Percentiles rank a stretch among this genome's conserved stretches.
Evolutionary conservation across 2,888 invertebrate genomes (phyloP).

Genomic region (Silvanus unidentatus): DNA sequence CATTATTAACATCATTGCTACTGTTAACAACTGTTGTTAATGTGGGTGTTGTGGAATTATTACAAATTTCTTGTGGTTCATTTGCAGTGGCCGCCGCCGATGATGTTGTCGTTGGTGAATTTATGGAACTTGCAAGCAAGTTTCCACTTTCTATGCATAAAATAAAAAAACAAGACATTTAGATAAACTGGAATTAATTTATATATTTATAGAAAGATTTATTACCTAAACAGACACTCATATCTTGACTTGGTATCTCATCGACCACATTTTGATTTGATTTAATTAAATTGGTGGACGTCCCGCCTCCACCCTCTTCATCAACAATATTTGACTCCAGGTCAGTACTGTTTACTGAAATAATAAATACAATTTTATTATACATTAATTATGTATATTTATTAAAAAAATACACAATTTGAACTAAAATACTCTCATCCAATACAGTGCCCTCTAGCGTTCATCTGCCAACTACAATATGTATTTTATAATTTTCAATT

Average conservation of each 20-base stretch:
- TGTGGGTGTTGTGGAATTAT: no score
- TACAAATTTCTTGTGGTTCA: no score
- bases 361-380: not conserved
- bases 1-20: no score
- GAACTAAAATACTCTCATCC: no score
- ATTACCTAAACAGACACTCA: slow-evolving; percentile 43
- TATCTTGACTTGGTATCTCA: slow-evolving; percentile 28
- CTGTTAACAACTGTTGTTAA: no score
- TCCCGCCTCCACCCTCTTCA: slow-evolving; percentile 37
- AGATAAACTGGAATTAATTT: not conserved
- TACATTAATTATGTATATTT: no score
- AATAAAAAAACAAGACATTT: not conserved
- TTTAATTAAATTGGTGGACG: slow-evolving; percentile 21
- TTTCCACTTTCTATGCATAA: no score
- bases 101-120: slow-evolving; percentile 4
- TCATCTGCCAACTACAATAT: no score
- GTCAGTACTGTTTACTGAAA: slow-evolving; percentile 31
- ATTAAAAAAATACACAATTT: no score
- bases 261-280: slow-evolving; percentile 25
- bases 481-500: no score
- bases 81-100: slow-evolving; percentile 4
- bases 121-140: slow-evolving; percentile 4
- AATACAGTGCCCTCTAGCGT: no score
- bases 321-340: slow-evolving; percentile 34
- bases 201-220: not conserved